Evolutionary conservation across 1,140 invertebrate genomes (phyloP).

Genomic region (Phenacoccus solenopsis): DNA sequence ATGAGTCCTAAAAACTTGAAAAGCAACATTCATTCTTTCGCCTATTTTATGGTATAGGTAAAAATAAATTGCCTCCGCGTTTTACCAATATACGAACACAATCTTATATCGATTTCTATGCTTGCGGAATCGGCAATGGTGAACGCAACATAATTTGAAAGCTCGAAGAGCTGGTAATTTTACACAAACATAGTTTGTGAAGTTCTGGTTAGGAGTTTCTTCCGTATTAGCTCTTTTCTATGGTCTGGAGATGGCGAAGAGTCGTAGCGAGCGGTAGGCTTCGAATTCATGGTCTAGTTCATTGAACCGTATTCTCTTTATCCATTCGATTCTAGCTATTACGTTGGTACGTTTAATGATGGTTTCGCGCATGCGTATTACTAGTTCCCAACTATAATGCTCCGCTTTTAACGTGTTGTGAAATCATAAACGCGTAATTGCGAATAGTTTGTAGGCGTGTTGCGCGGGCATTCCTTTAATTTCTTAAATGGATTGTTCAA

Average conservation of each 20-base stretch:
- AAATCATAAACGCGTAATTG: slow-evolving; percentile 2
- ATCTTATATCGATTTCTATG: not conserved
- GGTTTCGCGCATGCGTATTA: not conserved
- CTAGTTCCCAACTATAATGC: not conserved
- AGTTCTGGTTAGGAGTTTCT: not conserved
- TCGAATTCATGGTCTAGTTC: slow-evolving; percentile 1
- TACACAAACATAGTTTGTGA: not conserved
- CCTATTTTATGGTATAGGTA: too few relatives aligned
- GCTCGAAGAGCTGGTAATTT: not conserved
- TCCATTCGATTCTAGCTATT: not conserved
- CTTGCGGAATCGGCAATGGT: not conserved
- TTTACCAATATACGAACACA: not conserved
- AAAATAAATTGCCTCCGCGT: not conserved
- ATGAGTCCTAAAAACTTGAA: too few relatives aligned
- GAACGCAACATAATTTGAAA: too few relatives aligned
- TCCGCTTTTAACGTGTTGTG: not conserved
- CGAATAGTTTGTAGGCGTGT: slow-evolving; percentile 1
- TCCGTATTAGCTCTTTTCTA: not conserved
- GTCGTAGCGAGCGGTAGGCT: too few relatives aligned
- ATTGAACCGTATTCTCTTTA: slow-evolving; percentile 2
- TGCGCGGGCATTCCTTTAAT: not conserved
- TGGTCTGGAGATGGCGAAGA: not conserved
- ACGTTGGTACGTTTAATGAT: not conserved
- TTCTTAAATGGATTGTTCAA: slow-evolving; percentile 4
- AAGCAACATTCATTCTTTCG: too few relatives aligned